Percentiles rank a stretch among this genome's conserved stretches.
These are phyloP conservation scores for Puma concolor DNA, from an alignment of 2,113 vertebrate species.

Conservation along the genomic window DNA sequence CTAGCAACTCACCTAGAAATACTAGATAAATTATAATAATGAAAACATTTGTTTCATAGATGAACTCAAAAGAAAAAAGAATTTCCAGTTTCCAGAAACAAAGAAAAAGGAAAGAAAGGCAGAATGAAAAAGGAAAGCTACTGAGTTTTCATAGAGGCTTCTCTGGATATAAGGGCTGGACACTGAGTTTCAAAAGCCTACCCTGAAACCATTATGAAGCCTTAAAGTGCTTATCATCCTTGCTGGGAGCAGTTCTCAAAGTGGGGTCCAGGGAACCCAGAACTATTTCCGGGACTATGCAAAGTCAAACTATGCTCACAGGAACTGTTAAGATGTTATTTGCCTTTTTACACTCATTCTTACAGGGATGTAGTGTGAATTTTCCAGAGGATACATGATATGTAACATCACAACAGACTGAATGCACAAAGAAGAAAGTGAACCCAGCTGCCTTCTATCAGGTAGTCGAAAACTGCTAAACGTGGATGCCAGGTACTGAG, in stretches of 20 bases:
- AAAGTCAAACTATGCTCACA: neutral
- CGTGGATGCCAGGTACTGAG: neutral
- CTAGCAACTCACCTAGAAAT: neutral
- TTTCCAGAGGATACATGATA: neutral
- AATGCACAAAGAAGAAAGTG: neutral
- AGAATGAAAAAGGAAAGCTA: slow-evolving; percentile 15
- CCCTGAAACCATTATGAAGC: neutral
- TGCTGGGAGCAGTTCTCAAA: neutral
- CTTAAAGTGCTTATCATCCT: neutral
- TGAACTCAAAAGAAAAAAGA: neutral
- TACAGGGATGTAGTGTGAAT: neutral
- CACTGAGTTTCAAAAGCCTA: neutral
- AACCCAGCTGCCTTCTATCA: neutral
- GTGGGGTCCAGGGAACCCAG: neutral
- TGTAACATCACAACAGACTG: neutral
- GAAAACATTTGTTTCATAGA: neutral
- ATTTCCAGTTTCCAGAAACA: neutral
- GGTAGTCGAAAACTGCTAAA: neutral
- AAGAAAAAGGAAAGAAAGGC: neutral
- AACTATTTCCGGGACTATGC: neutral
- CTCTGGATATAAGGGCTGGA: neutral
- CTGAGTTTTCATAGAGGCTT: neutral
- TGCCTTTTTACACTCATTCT: neutral
- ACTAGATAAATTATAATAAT: neutral
- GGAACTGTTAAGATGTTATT: neutral